Evolutionary conservation across 2,797 vertebrate genomes (phyloP), one percentile per base, ranked within the genome.

Genomic region (Xenops minutus): DNA sequence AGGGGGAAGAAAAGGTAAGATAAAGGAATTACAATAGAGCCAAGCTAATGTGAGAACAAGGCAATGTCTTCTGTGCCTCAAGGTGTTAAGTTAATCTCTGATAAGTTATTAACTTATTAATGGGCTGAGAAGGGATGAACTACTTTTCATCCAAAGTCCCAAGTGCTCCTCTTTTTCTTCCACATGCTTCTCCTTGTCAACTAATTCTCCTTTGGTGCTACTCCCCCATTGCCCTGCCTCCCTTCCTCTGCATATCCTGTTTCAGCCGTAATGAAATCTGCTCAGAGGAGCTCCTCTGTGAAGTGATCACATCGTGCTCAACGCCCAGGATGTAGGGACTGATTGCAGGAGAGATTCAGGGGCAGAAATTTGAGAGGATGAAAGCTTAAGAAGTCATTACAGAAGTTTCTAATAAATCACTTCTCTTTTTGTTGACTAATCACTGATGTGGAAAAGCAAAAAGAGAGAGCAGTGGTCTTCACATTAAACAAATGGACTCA

Each of bases 101-200:
- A 97, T 97, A 97, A 97, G 87, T 98, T 97, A 98, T 97, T 98
- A 98, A 97, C 95, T 97, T 97, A 97, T 97, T 97, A 97, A 97
- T 97, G 96, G 96, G 94, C 94, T 97, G 96, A 95, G 95, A 97
- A 97, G 84, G 97, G 94, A 96, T 97, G 96, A 96, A 96, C 95
- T 96, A 93, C 94, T 97, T 97, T 97, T 96, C 90, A 96, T 92
- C 96, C 91, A 66, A 88, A 93, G 86, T 95, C 94, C 92, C 95
- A 91, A 82, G 92, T 94, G 94, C 95, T 95, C 72, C 80, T 93
- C 51, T 7, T 95, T 92, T 93, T 95, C 96, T 95, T 96, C 91
- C 78, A 93, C 48, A 51, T 52, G 84, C 92, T 90, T 89, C 93
- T 96, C 76, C 92, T 93, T 94, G 95, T 96, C 92, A 97, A 94